phyloP scores from a whole-genome alignment of 53 echinoderm and acorn worm genomes.

The Luidia sarsii region DNA sequence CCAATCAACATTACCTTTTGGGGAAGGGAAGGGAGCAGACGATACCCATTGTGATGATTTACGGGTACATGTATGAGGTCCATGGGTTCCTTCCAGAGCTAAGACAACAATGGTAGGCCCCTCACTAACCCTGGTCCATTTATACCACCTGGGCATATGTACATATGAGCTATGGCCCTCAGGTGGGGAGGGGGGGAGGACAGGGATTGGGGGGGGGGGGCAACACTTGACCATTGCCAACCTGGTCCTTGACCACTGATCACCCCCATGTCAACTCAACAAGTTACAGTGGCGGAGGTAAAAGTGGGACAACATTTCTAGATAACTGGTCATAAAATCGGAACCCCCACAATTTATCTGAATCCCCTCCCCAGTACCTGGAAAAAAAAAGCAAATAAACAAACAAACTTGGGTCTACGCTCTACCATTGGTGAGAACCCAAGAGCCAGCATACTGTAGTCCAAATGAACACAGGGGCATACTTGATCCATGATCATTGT shows the following conservation, averaged over 20 bases:
- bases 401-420: background rate
- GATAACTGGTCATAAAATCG: conserved; percentile 2
- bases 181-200: too few relatives aligned
- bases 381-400: conserved; percentile 26
- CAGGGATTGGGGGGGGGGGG: too few relatives aligned
- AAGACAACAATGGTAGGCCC: conserved; percentile 3
- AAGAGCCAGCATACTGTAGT: too few relatives aligned
- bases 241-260: background rate
- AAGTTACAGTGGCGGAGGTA: too few relatives aligned
- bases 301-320: conserved; percentile 36
- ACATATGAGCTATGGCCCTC: background rate
- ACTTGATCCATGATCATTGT: too few relatives aligned
- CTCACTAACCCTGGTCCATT: background rate
- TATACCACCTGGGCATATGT: background rate
- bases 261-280: background rate
- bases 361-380: conserved; percentile 8
- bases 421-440: too few relatives aligned
- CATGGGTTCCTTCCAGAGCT: background rate
- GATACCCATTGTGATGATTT: conserved; percentile 37
- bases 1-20: background rate
- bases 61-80: too few relatives aligned
- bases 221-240: conserved; percentile 39
- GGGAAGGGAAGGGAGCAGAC: conserved; percentile 16
- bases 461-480: too few relatives aligned
- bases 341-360: conserved; percentile 13